These are phyloP conservation scores for Aphelocoma californica DNA, from an alignment of 2,797 vertebrate species.

Conservation along the genomic window DNA sequence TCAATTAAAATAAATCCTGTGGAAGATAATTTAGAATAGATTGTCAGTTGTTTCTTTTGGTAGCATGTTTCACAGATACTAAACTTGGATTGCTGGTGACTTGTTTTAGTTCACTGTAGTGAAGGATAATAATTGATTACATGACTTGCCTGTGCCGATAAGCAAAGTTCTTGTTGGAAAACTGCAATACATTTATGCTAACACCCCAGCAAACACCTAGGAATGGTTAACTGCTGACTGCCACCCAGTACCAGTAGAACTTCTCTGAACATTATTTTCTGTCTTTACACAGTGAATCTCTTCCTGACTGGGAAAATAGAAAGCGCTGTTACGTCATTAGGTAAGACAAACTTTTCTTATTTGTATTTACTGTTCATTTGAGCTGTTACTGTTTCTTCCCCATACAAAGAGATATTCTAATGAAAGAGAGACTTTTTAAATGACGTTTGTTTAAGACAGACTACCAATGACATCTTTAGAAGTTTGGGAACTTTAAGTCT, in stretches of 20 bases:
- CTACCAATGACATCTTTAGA: not conserved
- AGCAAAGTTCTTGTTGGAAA: not conserved
- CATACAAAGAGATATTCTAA: not conserved
- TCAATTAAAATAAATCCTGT: not conserved
- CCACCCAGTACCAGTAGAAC: not conserved
- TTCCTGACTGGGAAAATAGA: constrained; percentile 75
- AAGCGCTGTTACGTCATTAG: constrained; percentile 75
- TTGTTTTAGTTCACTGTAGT: not conserved
- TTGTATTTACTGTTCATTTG: not conserved
- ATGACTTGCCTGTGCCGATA: not conserved
- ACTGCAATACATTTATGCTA: not conserved
- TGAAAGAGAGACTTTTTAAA: not conserved
- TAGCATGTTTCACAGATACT: not conserved
- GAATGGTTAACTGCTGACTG: not conserved
- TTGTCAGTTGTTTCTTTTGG: not conserved
- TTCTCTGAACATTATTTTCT: not conserved
- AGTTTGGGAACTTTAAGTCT: not conserved
- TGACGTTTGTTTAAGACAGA: not conserved
- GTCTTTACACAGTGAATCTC: constrained; percentile 76
- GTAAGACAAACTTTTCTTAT: constrained; percentile 24
- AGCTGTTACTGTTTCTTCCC: not conserved
- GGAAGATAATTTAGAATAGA: not conserved
- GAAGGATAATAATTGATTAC: not conserved
- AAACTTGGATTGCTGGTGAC: not conserved
- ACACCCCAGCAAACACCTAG: not conserved